A percentile compares a stretch with the other conserved stretches of the same genome.
Evolutionary conservation across 2,797 vertebrate genomes (phyloP).

Genomic region (Neosalanx taihuensis): DNA sequence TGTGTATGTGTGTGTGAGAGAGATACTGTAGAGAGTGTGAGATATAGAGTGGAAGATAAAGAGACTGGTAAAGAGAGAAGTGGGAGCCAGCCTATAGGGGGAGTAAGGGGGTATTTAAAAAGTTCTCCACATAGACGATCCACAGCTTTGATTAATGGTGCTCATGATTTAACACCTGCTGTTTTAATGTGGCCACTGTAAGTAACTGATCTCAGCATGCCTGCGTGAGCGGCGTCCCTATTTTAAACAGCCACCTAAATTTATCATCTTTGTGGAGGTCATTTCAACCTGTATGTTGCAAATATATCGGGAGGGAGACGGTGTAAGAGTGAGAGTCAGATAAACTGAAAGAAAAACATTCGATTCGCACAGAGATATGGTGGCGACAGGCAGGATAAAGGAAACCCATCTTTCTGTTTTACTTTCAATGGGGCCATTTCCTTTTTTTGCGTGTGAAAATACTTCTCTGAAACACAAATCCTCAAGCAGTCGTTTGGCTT

Average conservation of each 20-base stretch:
- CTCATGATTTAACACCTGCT: constrained; percentile 83
- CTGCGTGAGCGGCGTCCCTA: constrained; percentile 70
- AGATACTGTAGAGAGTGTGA: constrained; percentile 11
- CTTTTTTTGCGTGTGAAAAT: too few relatives aligned
- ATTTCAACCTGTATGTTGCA: constrained; percentile 58
- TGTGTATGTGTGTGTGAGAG: background rate
- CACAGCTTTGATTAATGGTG: constrained; percentile 70
- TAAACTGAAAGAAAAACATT: constrained; percentile 12
- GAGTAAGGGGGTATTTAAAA: constrained; percentile 5
- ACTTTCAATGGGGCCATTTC: too few relatives aligned
- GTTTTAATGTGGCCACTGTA: constrained; percentile 74
- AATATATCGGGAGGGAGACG: constrained; percentile 29
- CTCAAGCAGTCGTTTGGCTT: background rate
- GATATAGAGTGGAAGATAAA: constrained; percentile 8
- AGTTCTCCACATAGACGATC: constrained; percentile 26
- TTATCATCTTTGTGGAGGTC: constrained; percentile 78
- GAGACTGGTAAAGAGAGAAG: constrained; percentile 3
- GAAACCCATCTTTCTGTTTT: too few relatives aligned
- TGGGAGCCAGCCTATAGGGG: background rate
- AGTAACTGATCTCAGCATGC: constrained; percentile 81
- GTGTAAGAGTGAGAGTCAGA: constrained; percentile 16
- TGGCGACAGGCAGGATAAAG: too few relatives aligned
- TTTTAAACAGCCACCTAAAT: constrained; percentile 82
- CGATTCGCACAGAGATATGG: background rate
- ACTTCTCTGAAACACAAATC: too few relatives aligned